phyloP scores from a whole-genome alignment of 2,888 invertebrate species.

The Cantharis lateralis region DNA sequence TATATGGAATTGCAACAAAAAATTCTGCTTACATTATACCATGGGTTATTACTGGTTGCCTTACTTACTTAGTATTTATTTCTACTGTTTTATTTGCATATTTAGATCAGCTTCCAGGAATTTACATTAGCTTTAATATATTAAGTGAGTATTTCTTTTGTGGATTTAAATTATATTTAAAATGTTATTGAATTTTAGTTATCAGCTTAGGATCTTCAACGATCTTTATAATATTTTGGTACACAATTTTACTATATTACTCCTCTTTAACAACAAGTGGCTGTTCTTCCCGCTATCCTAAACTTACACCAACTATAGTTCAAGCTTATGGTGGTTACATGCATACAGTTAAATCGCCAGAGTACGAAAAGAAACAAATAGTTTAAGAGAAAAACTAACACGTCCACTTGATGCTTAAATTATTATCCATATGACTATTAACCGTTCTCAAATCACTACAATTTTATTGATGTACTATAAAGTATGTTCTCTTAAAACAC shows the following conservation, averaged over 20 bases:
- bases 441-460: not conserved
- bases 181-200: conserved; percentile 29
- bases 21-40: conserved; percentile 41
- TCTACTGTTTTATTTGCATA: conserved; percentile 36
- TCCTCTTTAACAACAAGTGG: conserved; percentile 32
- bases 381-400: conserved; percentile 8
- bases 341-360: conserved; percentile 36
- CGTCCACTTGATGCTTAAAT: not conserved
- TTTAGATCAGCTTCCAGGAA: conserved; percentile 36
- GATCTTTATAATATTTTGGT: conserved; percentile 39
- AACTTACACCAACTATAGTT: conserved; percentile 35
- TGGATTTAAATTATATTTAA: not conserved
- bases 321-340: conserved; percentile 45
- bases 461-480: not conserved
- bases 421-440: not conserved
- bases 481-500: not conserved
- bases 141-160: conserved; percentile 21
- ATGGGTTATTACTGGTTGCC: conserved; percentile 41
- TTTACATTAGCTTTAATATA: conserved; percentile 35
- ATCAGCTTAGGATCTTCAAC: conserved; percentile 33
- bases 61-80: conserved; percentile 35
- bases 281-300: conserved; percentile 31
- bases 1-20: conserved; percentile 42
- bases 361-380: conserved; percentile 22
- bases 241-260: conserved; percentile 39